A percentile compares a stretch with the other conserved stretches of the same genome.
phyloP scores from a whole-genome alignment of 2,797 vertebrate species.

The Rhinophrynus dorsalis region DNA sequence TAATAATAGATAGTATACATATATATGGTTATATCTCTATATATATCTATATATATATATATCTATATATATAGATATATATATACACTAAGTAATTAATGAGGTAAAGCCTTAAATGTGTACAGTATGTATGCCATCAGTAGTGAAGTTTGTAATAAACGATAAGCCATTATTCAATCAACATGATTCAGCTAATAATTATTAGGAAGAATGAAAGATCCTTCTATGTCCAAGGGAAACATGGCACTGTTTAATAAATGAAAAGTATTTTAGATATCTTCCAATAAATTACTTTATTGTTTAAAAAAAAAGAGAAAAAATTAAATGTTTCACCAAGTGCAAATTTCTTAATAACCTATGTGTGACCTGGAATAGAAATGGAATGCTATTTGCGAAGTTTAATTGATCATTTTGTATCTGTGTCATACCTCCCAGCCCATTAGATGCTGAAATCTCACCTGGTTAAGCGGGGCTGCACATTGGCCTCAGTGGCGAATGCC shows the following conservation, averaged over 20 bases:
- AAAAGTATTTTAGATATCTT: constrained; percentile 54
- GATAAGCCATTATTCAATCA: constrained; percentile 25
- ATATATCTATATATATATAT: too few species aligned
- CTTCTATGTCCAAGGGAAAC: constrained; percentile 10
- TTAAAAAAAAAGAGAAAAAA: constrained; percentile 52
- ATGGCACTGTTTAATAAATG: constrained; percentile 6
- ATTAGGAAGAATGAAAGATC: constrained; percentile 10
- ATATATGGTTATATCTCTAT: too few species aligned
- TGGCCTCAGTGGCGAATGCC: constrained; percentile 75
- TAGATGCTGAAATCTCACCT: constrained; percentile 78
- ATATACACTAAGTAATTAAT: too few species aligned
- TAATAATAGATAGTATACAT: too few species aligned
- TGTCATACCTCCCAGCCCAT: constrained; percentile 74
- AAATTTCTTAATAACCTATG: constrained; percentile 62
- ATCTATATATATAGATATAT: too few species aligned
- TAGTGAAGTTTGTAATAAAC: too few species aligned
- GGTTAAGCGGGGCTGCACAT: constrained; percentile 69
- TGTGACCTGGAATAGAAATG: constrained; percentile 67
- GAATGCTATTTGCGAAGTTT: constrained; percentile 74
- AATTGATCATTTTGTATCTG: constrained; percentile 79
- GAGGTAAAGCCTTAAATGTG: too few species aligned
- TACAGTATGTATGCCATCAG: too few species aligned
- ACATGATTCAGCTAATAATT: constrained; percentile 16
- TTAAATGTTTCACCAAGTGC: constrained; percentile 58
- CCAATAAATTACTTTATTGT: constrained; percentile 59